phyloP scores from a whole-genome alignment of 1,140 invertebrate genomes.

The Planococcus citri region DNA sequence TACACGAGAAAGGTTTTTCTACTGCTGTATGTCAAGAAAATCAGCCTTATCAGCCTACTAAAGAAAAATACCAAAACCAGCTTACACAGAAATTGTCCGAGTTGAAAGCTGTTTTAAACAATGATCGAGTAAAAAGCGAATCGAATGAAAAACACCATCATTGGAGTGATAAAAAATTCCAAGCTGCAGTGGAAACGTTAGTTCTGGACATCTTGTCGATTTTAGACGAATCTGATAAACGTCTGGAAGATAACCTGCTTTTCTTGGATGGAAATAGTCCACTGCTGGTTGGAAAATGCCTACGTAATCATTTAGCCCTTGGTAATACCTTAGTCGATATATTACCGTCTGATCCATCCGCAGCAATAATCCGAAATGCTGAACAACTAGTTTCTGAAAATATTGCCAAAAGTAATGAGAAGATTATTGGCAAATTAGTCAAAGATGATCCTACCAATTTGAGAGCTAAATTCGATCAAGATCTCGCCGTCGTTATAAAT shows the following conservation, averaged over 20 bases:
- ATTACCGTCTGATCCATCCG: slow-evolving; percentile 5
- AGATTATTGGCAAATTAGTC: slow-evolving; percentile 13
- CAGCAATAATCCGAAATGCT: slow-evolving; percentile 7
- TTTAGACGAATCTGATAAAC: neutral
- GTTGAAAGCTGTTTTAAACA: neutral
- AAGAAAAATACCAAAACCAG: too few species aligned
- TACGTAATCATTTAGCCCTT: slow-evolving; percentile 23
- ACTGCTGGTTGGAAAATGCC: slow-evolving; percentile 18
- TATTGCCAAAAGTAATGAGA: neutral
- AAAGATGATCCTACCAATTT: slow-evolving; percentile 11
- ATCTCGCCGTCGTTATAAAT: slow-evolving; percentile 9
- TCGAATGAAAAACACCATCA: neutral
- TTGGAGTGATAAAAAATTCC: slow-evolving; percentile 18
- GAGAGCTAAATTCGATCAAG: slow-evolving; percentile 16
- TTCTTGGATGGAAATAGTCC: slow-evolving; percentile 22
- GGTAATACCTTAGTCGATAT: slow-evolving; percentile 20
- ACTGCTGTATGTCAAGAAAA: too few species aligned
- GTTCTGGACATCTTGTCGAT: slow-evolving; percentile 22
- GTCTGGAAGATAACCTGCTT: slow-evolving; percentile 21
- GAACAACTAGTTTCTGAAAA: slow-evolving; percentile 8
- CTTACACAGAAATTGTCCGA: too few species aligned
- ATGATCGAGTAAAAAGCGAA: neutral
- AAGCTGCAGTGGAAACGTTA: slow-evolving; percentile 22
- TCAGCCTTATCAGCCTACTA: too few species aligned
- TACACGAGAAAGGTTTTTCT: too few species aligned